A percentile compares a stretch with the other conserved stretches of the same genome.
Conservation (phyloP, 2,113 vertebrate species). For the Oceanodroma tethys region DNA sequence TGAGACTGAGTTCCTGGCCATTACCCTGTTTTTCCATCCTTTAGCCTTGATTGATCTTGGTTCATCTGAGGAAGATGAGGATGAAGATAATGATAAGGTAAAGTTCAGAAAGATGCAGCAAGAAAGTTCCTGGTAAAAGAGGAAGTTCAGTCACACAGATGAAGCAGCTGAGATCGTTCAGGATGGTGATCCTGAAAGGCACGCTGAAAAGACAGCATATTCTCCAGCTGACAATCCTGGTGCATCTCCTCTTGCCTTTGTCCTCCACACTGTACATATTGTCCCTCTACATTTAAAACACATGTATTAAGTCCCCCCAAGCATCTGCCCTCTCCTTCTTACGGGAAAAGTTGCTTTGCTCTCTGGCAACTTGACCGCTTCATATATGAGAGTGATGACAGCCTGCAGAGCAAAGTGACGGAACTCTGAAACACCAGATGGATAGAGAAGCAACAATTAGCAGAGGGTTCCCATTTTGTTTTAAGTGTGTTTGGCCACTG, state of each 20-base stretch:
- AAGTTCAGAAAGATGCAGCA: background rate
- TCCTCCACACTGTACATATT: background rate
- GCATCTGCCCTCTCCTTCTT: background rate
- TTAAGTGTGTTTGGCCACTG: background rate
- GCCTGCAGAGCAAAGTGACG: background rate
- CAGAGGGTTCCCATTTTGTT: background rate
- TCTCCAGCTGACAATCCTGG: background rate
- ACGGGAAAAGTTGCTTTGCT: background rate
- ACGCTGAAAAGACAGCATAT: background rate
- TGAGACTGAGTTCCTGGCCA: background rate
- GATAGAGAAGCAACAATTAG: background rate
- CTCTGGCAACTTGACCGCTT: background rate
- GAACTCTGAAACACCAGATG: background rate
- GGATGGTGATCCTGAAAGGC: background rate
- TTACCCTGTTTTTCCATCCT: background rate
- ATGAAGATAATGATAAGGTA: background rate
- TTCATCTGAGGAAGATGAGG: background rate
- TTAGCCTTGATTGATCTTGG: background rate
- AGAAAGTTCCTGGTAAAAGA: background rate
- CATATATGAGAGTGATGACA: background rate
- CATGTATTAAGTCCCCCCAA: fast-evolving
- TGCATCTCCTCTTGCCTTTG: background rate
- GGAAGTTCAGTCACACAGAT: background rate
- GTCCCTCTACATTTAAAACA: background rate
- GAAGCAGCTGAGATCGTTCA: background rate